Evolutionary conservation across 2,888 invertebrate species (phyloP).

Genomic region (Limenitis arthemis): DNA sequence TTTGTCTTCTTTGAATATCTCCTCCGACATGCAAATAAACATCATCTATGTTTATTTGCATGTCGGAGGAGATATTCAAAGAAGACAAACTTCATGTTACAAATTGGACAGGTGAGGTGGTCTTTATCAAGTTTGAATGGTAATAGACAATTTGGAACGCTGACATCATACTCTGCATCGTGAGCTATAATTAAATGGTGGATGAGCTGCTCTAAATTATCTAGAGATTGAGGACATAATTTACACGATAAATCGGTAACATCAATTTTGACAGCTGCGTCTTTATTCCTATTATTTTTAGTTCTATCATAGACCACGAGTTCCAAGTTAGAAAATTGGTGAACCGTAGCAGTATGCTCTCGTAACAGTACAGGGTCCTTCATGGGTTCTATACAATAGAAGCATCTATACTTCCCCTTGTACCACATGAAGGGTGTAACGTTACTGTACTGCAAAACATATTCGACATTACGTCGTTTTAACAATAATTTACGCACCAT

Average conservation of each 20-base stretch:
- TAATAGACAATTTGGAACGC: conserved; percentile 55
- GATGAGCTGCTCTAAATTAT: conserved; percentile 52
- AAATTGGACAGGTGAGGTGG: conserved; percentile 55
- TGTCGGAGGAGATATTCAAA: conserved; percentile 59
- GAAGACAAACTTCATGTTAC: conserved; percentile 56
- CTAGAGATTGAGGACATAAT: conserved; percentile 42
- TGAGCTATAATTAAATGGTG: conserved; percentile 62
- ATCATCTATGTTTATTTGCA: conserved; percentile 58
- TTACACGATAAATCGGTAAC: conserved; percentile 52
- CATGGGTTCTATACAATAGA: conserved; percentile 55
- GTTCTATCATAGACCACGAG: conserved; percentile 53
- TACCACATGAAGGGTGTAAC: conserved; percentile 63
- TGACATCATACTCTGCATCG: conserved; percentile 59
- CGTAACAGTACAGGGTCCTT: conserved; percentile 47
- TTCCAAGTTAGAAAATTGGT: conserved; percentile 52
- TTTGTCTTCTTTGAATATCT: too few species aligned
- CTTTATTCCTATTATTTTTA: conserved; percentile 57
- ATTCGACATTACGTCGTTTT: conserved; percentile 59
- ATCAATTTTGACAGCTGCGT: conserved; percentile 63
- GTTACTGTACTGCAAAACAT: conserved; percentile 56
- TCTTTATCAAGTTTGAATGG: conserved; percentile 59
- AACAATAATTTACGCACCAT: conserved; percentile 47
- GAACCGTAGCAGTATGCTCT: conserved; percentile 44
- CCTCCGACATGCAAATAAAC: too few species aligned
- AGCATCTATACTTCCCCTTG: conserved; percentile 57